These are phyloP conservation scores for Thymelicus lineola DNA, from an alignment of 2,888 invertebrate species.

Conservation along the genomic window DNA sequence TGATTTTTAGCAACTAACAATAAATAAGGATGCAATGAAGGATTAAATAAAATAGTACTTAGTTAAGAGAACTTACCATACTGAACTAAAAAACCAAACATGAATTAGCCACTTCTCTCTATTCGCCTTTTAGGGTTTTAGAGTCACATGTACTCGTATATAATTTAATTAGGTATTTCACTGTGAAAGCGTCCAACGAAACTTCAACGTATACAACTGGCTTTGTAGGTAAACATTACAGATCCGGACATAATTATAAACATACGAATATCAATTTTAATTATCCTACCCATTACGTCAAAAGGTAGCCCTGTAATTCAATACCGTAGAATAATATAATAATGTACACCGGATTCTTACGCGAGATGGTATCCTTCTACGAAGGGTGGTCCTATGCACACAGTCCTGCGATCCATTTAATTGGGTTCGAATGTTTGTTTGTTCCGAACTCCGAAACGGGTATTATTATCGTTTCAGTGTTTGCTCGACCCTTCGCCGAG, in stretches of 20 bases:
- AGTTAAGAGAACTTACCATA: too few relatives aligned
- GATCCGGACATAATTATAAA: not conserved
- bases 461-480: constrained; percentile 61
- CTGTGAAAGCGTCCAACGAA: too few relatives aligned
- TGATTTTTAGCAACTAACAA: too few relatives aligned
- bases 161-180: too few relatives aligned
- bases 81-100: too few relatives aligned
- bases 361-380: constrained; percentile 11
- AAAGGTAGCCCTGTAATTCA: constrained; percentile 20
- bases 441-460: constrained; percentile 51
- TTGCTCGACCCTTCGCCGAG: constrained; percentile 54
- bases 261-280: constrained; percentile 8
- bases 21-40: too few relatives aligned
- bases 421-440: constrained; percentile 71
- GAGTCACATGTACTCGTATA: too few relatives aligned
- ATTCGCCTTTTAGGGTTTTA: too few relatives aligned
- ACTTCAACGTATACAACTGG: too few relatives aligned
- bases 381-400: constrained; percentile 64
- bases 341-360: constrained; percentile 10
- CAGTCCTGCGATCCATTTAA: constrained; percentile 70
- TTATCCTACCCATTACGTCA: constrained; percentile 19
- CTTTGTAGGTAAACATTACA: too few relatives aligned
- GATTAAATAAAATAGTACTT: too few relatives aligned
- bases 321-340: constrained; percentile 27
- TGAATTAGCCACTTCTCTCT: too few relatives aligned